Evolutionary conservation across 2,113 vertebrate genomes (phyloP).

Genomic region (Etheostoma cragini): DNA sequence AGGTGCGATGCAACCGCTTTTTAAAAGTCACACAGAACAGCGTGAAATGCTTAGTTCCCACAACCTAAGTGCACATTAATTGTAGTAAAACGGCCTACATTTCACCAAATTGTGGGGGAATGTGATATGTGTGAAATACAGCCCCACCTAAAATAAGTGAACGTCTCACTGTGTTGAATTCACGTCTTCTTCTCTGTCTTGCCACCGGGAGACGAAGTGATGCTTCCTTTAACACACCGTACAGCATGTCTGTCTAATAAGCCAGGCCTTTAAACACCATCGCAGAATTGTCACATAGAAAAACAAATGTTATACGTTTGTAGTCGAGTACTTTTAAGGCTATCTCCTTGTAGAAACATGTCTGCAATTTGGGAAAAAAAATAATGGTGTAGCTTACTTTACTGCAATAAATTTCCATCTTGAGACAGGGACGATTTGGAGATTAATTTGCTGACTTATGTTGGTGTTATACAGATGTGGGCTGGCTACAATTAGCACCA

Average conservation of each 20-base stretch:
- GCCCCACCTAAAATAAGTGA: background rate
- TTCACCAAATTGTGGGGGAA: constrained; percentile 11
- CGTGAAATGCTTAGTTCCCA: background rate
- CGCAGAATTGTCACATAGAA: background rate
- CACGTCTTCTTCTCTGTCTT: background rate
- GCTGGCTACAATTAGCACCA: background rate
- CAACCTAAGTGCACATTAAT: constrained; percentile 5
- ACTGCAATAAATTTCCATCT: constrained; percentile 14
- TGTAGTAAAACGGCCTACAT: constrained; percentile 26
- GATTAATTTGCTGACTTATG: background rate
- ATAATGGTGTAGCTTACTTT: constrained; percentile 15
- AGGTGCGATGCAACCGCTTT: constrained; percentile 35
- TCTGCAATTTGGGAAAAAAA: background rate
- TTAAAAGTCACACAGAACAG: constrained; percentile 36
- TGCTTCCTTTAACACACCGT: background rate
- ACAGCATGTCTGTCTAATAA: background rate
- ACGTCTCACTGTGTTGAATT: background rate
- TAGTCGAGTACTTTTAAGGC: background rate
- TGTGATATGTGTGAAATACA: background rate
- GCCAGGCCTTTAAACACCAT: background rate
- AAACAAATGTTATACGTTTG: constrained; percentile 10
- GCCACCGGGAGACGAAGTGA: constrained; percentile 7
- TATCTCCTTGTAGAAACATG: background rate
- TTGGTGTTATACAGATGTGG: background rate
- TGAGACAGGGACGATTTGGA: background rate